phyloP scores from a whole-genome alignment of 2,113 vertebrate species.

The Grammomys dolichurus region DNA sequence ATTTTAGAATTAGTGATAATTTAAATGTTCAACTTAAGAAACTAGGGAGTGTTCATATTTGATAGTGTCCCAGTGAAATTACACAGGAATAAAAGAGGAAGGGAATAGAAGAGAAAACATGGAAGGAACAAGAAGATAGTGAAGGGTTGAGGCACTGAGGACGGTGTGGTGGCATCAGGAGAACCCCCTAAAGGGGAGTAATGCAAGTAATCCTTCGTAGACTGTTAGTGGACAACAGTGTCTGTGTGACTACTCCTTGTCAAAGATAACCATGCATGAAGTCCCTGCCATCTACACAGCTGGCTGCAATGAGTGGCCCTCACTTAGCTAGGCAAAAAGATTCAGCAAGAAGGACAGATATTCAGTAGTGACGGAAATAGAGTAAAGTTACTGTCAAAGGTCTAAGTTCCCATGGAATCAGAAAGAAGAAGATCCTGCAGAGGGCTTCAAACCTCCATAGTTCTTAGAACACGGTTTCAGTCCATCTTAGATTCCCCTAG shows the following conservation, averaged over 20 bases:
- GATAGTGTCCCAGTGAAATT: background rate
- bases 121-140: background rate
- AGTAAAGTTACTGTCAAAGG: background rate
- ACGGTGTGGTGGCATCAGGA: fast-evolving
- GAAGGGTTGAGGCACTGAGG: background rate
- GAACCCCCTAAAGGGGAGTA: background rate
- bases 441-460: background rate
- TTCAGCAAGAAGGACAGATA: background rate
- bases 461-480: background rate
- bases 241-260: background rate
- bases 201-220: fast-evolving
- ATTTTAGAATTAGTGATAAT: background rate
- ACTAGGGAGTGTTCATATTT: background rate
- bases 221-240: background rate
- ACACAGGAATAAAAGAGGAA: background rate
- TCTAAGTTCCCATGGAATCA: background rate
- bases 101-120: background rate
- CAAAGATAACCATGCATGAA: background rate
- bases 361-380: background rate
- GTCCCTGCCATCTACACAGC: background rate
- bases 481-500: background rate
- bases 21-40: background rate
- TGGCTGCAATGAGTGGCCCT: background rate
- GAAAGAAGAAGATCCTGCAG: background rate
- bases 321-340: background rate